Conservation (phyloP, 2,797 vertebrate genomes). For the Enteromius thamalakanensis region DNA sequence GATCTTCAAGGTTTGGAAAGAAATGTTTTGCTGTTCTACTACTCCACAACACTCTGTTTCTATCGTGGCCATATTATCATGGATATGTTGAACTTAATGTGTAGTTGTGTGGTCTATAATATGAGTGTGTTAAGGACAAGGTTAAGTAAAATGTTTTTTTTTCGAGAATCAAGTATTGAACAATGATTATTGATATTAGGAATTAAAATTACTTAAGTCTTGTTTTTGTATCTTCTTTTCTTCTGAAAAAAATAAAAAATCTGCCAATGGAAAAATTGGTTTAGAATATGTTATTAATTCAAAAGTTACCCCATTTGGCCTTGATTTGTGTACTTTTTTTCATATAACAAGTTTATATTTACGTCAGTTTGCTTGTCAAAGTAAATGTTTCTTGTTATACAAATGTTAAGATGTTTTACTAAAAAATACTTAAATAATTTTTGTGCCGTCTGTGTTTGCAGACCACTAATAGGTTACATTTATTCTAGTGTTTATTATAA, state of each 20-base stretch:
- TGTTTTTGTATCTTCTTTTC: neutral
- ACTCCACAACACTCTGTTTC: neutral
- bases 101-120: neutral
- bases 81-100: neutral
- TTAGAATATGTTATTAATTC: neutral
- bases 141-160: no score
- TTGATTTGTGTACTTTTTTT: neutral
- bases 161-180: no score
- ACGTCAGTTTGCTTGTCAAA: neutral
- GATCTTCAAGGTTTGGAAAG: conserved; percentile 6
- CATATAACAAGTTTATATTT: neutral
- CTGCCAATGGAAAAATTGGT: neutral
- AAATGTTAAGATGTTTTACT: neutral
- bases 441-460: neutral
- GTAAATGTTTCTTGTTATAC: neutral
- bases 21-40: conserved; percentile 22
- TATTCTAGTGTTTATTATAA: neutral
- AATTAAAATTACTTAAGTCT: neutral
- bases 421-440: neutral
- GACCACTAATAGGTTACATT: neutral
- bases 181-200: neutral
- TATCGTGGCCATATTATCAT: neutral
- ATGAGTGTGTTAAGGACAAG: no score
- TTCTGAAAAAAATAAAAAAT: neutral
- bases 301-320: neutral